Evolutionary conservation across 1,140 invertebrate genomes (phyloP).

Genomic region (Trichonephila clavata): DNA sequence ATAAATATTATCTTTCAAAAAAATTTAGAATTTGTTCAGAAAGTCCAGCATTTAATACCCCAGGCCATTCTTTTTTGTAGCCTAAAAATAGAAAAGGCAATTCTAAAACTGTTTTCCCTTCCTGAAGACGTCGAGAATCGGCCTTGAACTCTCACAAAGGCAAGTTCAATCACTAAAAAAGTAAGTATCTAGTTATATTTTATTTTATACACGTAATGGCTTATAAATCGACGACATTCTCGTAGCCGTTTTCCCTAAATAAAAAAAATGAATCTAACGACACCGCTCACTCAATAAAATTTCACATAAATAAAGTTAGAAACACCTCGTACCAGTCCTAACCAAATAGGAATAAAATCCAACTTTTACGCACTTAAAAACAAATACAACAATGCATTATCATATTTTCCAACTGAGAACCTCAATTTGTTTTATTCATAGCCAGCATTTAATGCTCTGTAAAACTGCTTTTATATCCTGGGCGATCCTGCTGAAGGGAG

Average conservation of each 20-base stretch:
- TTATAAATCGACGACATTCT: slow-evolving; percentile 9
- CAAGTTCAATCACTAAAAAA: slow-evolving; percentile 1
- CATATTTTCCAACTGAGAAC: slow-evolving; percentile 54
- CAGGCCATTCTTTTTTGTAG: no score
- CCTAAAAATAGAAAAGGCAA: no score
- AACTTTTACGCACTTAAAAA: slow-evolving; percentile 62
- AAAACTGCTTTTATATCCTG: slow-evolving; percentile 70
- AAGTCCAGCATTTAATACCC: no score
- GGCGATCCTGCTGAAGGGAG: slow-evolving; percentile 21
- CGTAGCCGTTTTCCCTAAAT: not conserved
- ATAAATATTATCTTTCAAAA: no score
- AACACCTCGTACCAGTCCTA: not conserved
- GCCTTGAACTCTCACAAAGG: not conserved
- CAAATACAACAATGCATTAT: slow-evolving; percentile 64
- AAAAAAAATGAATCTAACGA: not conserved
- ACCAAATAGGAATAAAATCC: slow-evolving; percentile 28
- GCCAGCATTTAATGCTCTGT: slow-evolving; percentile 67
- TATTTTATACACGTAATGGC: not conserved
- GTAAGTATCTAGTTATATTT: not conserved
- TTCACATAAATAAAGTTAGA: slow-evolving; percentile 13
- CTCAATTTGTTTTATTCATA: slow-evolving; percentile 70
- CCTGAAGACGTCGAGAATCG: not conserved
- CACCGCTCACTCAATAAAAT: not conserved
- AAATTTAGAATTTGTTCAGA: no score
- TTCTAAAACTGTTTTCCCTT: no score